Conservation (phyloP, 2,113 vertebrate genomes). For the Hippocampus comes region DNA sequence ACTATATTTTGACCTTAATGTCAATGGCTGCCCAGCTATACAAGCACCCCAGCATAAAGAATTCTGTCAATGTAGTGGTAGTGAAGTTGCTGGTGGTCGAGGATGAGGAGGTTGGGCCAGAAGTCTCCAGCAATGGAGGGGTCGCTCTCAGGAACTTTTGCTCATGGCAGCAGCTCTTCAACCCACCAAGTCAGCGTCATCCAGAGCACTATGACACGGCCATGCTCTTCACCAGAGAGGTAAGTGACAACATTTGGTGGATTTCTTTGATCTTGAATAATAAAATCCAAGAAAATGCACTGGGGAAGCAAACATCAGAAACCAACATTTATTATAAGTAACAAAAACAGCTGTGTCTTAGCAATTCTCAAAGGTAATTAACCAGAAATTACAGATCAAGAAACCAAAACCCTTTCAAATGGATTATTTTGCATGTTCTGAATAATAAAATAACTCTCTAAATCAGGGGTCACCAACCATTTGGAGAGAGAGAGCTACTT, state of each 20-base stretch:
- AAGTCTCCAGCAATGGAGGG: slow-evolving; percentile 83
- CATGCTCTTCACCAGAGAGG: slow-evolving; percentile 92
- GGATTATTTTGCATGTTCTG: background rate
- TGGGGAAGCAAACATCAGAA: background rate
- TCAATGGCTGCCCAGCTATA: slow-evolving; percentile 86
- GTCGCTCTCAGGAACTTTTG: slow-evolving; percentile 92
- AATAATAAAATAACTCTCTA: background rate
- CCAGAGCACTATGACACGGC: slow-evolving; percentile 92
- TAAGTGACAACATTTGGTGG: slow-evolving; percentile 38
- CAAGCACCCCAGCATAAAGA: slow-evolving; percentile 92
- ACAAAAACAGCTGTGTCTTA: background rate
- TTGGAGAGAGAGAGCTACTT: too few relatives aligned
- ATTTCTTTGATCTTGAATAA: background rate
- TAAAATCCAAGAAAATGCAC: background rate
- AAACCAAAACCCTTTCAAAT: background rate
- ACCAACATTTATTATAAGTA: background rate
- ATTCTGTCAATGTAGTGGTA: slow-evolving; percentile 84
- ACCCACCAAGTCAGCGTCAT: slow-evolving; percentile 83
- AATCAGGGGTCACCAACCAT: too few relatives aligned
- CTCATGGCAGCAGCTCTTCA: slow-evolving; percentile 89
- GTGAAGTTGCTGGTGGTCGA: slow-evolving; percentile 89
- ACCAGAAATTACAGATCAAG: background rate
- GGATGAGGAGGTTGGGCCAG: slow-evolving; percentile 75
- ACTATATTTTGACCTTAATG: slow-evolving; percentile 88
- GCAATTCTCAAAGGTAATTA: background rate